Conservation (phyloP, 2,888 invertebrate species). For the Glomeris marginata region DNA sequence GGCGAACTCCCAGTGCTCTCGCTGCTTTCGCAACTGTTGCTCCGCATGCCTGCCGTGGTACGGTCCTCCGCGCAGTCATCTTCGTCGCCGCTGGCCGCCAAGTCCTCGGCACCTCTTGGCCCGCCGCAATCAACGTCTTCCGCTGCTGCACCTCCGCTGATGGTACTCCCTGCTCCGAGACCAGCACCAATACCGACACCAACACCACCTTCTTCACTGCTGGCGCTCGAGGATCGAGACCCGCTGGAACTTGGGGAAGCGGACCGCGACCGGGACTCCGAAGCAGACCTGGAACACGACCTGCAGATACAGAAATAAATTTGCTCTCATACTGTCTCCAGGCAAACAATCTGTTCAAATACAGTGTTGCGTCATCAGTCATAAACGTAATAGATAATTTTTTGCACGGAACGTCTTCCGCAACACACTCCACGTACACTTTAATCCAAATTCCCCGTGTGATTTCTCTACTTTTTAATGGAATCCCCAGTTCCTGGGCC, state of each 20-base stretch:
- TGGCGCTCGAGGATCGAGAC: conserved; percentile 21
- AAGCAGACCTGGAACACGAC: conserved; percentile 25
- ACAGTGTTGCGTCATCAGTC: background rate
- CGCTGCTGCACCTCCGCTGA: conserved; percentile 19
- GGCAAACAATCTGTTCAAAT: background rate
- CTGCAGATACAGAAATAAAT: conserved; percentile 5
- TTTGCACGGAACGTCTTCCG: too few species aligned
- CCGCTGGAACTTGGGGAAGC: conserved; percentile 25
- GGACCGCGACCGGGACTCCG: conserved; percentile 19
- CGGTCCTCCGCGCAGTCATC: conserved; percentile 15
- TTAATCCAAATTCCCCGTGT: too few species aligned
- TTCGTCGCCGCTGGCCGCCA: conserved; percentile 16
- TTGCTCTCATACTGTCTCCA: background rate
- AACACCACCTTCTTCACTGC: conserved; percentile 17
- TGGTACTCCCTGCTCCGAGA: conserved; percentile 21
- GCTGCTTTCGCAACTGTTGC: conserved; percentile 24
- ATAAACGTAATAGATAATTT: background rate
- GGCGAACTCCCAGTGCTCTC: conserved; percentile 31
- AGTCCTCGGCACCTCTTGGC: conserved; percentile 33
- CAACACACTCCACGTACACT: too few species aligned
- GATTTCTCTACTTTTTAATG: too few species aligned
- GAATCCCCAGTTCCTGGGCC: too few species aligned
- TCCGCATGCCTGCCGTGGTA: conserved; percentile 1
- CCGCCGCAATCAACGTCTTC: conserved; percentile 22
- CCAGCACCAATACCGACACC: conserved; percentile 13